Conservation (phyloP, 1,140 invertebrate species). For the Wiebesia pumilae region DNA sequence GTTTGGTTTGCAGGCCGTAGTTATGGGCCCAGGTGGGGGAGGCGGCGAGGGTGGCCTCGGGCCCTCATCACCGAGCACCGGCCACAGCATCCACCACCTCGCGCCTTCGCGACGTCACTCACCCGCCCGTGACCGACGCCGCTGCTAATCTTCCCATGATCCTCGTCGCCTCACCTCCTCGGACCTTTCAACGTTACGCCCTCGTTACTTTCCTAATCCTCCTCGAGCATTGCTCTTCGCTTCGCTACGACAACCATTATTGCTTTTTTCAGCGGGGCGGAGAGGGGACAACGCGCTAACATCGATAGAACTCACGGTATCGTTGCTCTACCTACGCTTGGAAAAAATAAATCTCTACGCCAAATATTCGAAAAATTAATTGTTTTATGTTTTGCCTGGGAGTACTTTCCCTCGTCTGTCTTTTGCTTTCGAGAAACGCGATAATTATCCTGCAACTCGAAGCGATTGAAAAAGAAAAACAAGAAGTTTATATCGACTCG, state of each 20-base stretch:
- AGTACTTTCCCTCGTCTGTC: too few species aligned
- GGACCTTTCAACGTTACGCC: background rate
- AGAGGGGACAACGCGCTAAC: background rate
- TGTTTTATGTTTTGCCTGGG: background rate
- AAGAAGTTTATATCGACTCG: too few species aligned
- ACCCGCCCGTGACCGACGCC: background rate
- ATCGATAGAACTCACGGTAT: background rate
- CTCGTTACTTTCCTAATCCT: background rate
- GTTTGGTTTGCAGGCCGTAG: constrained; percentile 60
- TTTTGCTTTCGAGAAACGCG: too few species aligned
- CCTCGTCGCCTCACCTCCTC: background rate
- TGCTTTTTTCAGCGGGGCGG: background rate
- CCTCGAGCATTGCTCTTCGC: background rate
- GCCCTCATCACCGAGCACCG: constrained; percentile 72
- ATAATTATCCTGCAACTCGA: background rate
- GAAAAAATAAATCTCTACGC: background rate
- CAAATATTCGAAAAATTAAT: background rate
- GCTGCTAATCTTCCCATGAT: background rate
- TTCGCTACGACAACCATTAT: background rate
- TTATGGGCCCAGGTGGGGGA: constrained; percentile 28
- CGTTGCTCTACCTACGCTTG: too few species aligned
- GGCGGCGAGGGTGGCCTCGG: constrained; percentile 69
- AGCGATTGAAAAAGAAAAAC: too few species aligned
- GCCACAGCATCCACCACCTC: constrained; percentile 73
- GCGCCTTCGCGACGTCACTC: background rate